Base-by-base conservation (phyloP, 2,888 invertebrate species). In the Augiades crinisus region DNA sequence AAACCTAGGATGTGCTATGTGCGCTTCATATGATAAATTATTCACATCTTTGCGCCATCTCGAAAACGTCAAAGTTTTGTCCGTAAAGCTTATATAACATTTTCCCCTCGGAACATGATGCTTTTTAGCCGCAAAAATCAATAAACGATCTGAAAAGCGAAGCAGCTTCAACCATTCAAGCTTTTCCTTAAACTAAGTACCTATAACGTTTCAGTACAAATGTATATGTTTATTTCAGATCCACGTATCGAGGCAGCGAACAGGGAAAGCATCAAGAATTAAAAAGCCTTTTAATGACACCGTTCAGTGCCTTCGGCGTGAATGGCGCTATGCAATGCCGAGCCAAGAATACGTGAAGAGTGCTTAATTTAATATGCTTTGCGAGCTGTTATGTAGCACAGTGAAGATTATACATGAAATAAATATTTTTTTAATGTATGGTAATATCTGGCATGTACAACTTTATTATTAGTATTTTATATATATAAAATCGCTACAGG, bases 241-340 rank as follows among this genome's bases (percentile, higher is more conserved):
- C 69, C 69, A 68, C 65, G 72, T 77, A 80, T 79, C 66, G 75
- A 65, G 61, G 60, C 67, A 63, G 65, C 64, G 72, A 75, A 75
- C 70, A 69, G 72, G 70, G 70, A 68, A 70, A 71, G 75, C 81
- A 87, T 87, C 79, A 86, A 87, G 84, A 87, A 87, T 88, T 87
- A 87, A 89, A 50, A 89, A 88, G 84, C 79, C 81, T 82, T 85
- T 85, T 87, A 89, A 88, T 88, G 85, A 87, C 78, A 73, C 70
- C 69, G 72, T 75, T 66, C 63, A 69, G 65, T 70, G 70, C 72
- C 67, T 67, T 65, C 66, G 62, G 62, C 58, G 60, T 53, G 63
- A 70, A 72, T 44, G 56, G 60, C 1, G 33, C 54, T 56, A 70
- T 71, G 57, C 70, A 41, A 54, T 3, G 72, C n/a, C 47, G 52